Percentiles rank a stretch among this genome's conserved stretches.
Conservation (phyloP, 2,113 vertebrate species). For the Otocyon megalotis region DNA sequence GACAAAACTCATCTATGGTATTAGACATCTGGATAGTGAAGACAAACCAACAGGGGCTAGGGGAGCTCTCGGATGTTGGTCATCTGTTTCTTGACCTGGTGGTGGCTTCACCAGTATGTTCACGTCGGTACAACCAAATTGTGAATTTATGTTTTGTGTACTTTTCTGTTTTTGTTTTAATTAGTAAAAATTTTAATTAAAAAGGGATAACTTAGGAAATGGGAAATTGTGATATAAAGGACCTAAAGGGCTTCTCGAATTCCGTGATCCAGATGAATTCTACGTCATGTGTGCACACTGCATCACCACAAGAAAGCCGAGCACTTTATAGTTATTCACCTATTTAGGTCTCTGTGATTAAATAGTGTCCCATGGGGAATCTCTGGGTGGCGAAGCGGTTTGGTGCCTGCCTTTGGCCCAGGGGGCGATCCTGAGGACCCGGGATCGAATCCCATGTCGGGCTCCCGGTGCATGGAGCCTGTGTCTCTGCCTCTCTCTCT, state of each 20-base stretch:
- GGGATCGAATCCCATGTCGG: too few species aligned
- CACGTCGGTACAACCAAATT: not conserved
- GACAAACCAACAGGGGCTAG: not conserved
- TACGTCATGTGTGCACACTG: not conserved
- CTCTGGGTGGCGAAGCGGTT: too few species aligned
- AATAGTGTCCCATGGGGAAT: not conserved
- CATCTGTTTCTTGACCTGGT: not conserved
- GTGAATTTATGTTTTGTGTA: not conserved
- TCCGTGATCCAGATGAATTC: not conserved
- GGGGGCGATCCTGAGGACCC: too few species aligned
- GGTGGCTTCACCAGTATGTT: not conserved
- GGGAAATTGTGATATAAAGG: not conserved
- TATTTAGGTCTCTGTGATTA: not conserved
- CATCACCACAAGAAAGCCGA: not conserved
- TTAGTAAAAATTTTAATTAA: not conserved
- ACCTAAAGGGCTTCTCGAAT: not conserved
- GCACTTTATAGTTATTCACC: not conserved
- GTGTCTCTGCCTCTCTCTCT: too few species aligned
- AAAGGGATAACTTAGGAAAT: not conserved
- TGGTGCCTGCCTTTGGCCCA: too few species aligned
- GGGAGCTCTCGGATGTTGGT: not conserved
- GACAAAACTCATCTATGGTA: not conserved
- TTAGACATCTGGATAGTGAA: not conserved
- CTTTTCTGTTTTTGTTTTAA: slow-evolving; percentile 25
- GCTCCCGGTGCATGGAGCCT: too few species aligned